Conservation (phyloP, 2,888 invertebrate genomes). For the Nemoura dubitans region DNA sequence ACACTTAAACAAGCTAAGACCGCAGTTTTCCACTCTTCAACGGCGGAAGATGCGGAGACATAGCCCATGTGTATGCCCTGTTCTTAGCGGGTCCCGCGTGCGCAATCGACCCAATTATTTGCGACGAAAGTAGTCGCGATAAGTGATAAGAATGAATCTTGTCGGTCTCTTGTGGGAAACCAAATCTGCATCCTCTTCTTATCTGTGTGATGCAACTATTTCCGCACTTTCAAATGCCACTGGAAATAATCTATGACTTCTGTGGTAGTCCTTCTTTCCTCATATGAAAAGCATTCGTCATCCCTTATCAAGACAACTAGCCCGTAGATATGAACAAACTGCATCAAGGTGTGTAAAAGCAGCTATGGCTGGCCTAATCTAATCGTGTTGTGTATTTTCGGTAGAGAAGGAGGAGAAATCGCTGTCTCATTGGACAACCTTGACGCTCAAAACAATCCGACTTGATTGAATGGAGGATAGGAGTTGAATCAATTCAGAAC, state of each 20-base stretch:
- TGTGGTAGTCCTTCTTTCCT: not conserved
- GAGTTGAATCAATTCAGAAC: constrained; percentile 38
- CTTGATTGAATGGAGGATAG: constrained; percentile 46
- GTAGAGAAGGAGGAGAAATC: constrained; percentile 19
- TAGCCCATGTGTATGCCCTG: too few species aligned
- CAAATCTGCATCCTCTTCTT: not conserved
- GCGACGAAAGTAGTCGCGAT: not conserved
- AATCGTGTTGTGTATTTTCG: constrained; percentile 35
- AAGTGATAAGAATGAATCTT: not conserved
- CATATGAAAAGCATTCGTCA: not conserved
- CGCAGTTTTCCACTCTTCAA: too few species aligned
- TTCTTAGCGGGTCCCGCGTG: too few species aligned
- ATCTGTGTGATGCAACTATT: not conserved
- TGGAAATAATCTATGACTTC: not conserved
- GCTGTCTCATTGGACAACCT: constrained; percentile 39
- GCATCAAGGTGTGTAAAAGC: not conserved
- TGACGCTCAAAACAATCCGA: constrained; percentile 45
- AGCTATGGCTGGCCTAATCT: not conserved
- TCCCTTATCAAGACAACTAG: not conserved
- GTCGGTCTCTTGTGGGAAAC: not conserved
- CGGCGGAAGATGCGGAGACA: too few species aligned
- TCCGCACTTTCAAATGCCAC: not conserved
- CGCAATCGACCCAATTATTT: too few species aligned
- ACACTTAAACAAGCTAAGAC: too few species aligned
- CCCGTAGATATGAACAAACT: not conserved